These are phyloP conservation scores for Lepus townsendii DNA, from an alignment of 2,797 vertebrate species.

Conservation along the genomic window DNA sequence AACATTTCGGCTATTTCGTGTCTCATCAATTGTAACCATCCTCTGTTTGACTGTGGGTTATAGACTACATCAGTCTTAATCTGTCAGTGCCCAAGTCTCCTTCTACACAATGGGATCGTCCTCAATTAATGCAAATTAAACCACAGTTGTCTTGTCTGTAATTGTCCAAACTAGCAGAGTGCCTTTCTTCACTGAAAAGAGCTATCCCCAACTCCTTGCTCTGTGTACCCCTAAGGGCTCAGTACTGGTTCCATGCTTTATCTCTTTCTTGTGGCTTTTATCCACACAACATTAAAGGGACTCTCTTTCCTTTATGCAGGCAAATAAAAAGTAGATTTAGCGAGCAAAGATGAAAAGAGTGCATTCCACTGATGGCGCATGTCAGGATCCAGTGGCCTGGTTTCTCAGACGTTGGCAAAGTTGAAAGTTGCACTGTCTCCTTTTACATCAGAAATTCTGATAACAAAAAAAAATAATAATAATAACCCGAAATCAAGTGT, in stretches of 20 bases:
- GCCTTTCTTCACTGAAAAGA: constrained; percentile 70
- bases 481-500: constrained; percentile 25
- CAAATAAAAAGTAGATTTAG: constrained; percentile 83
- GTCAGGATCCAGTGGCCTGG: constrained; percentile 61
- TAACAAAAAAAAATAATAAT: background rate
- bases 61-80: constrained; percentile 65
- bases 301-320: constrained; percentile 70
- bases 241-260: constrained; percentile 57
- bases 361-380: constrained; percentile 58
- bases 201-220: constrained; percentile 21
- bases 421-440: constrained; percentile 71
- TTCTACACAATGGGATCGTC: constrained; percentile 61
- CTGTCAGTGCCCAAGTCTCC: constrained; percentile 66
- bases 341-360: constrained; percentile 71
- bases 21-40: constrained; percentile 51
- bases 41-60: constrained; percentile 26
- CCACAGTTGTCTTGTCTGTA: constrained; percentile 78
- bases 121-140: constrained; percentile 80
- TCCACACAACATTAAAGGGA: constrained; percentile 79
- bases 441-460: constrained; percentile 74
- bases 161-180: constrained; percentile 77
- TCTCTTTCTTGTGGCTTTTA: constrained; percentile 81
- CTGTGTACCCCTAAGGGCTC: constrained; percentile 67
- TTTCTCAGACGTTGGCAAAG: constrained; percentile 67
- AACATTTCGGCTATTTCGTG: background rate